Conservation (phyloP, 2,113 vertebrate genomes). For the Sminthopsis crassicaudata region DNA sequence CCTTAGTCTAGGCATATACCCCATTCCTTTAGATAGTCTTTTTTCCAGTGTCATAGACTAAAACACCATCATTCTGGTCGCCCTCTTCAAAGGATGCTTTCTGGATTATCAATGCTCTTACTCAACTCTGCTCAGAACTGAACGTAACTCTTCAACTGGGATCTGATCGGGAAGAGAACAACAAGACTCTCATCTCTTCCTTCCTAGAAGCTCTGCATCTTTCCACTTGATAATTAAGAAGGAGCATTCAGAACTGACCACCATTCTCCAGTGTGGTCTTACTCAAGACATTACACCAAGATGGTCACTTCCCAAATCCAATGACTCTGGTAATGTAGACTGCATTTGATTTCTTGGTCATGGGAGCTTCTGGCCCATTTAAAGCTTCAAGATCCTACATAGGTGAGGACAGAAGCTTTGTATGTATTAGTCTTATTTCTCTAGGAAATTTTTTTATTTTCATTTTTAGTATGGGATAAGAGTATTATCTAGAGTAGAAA, state of each 20-base stretch:
- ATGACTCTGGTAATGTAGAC: background rate
- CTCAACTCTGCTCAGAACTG: background rate
- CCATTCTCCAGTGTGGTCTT: background rate
- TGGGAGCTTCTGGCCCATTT: background rate
- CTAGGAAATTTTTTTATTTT: background rate
- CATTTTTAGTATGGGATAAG: background rate
- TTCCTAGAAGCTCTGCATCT: background rate
- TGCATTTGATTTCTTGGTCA: background rate
- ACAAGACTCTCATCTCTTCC: background rate
- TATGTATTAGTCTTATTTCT: background rate
- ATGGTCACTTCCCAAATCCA: background rate
- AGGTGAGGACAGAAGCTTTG: background rate
- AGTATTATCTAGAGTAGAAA: no score
- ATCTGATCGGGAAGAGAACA: background rate
- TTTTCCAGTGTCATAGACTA: background rate
- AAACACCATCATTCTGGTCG: background rate
- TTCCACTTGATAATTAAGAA: background rate
- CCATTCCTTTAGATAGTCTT: background rate
- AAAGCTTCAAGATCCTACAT: background rate
- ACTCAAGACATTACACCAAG: background rate
- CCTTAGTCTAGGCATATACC: background rate
- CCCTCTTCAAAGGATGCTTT: background rate
- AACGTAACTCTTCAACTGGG: background rate
- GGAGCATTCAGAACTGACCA: background rate
- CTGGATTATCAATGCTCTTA: background rate